Conservation (phyloP, 2,888 invertebrate species). For the Disparrhopalites patrizii region DNA sequence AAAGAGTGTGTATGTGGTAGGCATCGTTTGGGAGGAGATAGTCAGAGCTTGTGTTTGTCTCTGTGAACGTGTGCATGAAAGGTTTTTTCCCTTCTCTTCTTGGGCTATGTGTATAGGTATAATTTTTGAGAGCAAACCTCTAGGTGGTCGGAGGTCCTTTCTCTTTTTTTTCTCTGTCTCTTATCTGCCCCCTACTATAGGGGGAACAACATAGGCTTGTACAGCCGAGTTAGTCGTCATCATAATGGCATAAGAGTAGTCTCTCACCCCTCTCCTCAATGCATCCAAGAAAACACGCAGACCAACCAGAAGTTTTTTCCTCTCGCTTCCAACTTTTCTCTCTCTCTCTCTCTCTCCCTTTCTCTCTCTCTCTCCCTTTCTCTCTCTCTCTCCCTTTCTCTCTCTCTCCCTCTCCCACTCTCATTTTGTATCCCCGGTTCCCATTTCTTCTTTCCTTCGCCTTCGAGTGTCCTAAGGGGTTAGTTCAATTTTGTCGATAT, state of each 20-base stretch:
- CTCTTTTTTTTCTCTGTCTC: no score
- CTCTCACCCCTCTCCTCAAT: slow-evolving; percentile 23
- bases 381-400: slow-evolving; percentile 1
- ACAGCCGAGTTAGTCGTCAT: slow-evolving; percentile 11
- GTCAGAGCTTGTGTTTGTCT: slow-evolving; percentile 25
- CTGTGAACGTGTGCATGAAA: background rate
- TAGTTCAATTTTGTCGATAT: slow-evolving; percentile 32
- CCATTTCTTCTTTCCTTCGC: slow-evolving; percentile 14
- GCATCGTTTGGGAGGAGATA: no score
- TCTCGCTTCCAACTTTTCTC: slow-evolving; percentile 17
- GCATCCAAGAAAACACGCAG: slow-evolving; percentile 29
- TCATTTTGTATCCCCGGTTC: slow-evolving; percentile 17
- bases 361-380: slow-evolving; percentile 8
- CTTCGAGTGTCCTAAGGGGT: slow-evolving; percentile 29
- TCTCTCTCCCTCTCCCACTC: slow-evolving; percentile 19
- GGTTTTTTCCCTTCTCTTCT: no score
- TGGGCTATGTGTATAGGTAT: background rate
- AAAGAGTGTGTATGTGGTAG: no score
- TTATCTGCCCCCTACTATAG: background rate
- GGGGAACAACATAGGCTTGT: slow-evolving; percentile 10
- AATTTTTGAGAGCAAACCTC: background rate
- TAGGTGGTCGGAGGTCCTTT: no score
- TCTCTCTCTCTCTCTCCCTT: background rate
- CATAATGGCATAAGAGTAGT: slow-evolving; percentile 27
- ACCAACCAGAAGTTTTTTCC: slow-evolving; percentile 26